Percentiles rank a stretch among this genome's conserved stretches.
Evolutionary conservation across 2,113 vertebrate species (phyloP).

Genomic region (Cavia aperea): DNA sequence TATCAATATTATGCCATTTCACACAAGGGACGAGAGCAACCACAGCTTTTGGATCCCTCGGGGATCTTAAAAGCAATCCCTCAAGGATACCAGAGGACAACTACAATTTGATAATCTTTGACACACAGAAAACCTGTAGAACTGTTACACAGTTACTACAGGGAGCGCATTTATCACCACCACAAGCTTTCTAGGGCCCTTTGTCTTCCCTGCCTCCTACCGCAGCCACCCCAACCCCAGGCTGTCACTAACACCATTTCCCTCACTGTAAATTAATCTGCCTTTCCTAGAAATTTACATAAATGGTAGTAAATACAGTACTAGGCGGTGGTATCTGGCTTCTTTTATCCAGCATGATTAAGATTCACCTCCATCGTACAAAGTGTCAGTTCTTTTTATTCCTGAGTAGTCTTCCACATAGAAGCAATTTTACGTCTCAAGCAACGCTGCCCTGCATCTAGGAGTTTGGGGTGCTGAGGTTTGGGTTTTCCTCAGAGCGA

Average conservation of each 20-base stretch:
- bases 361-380: not conserved
- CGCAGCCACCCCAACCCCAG: not conserved
- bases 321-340: not conserved
- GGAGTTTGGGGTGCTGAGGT: not conserved
- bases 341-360: not conserved
- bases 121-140: not conserved
- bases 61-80: not conserved
- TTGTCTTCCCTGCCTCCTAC: not conserved
- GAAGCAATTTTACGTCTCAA: constrained; percentile 11
- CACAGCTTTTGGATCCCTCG: not conserved
- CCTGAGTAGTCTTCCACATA: not conserved
- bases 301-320: not conserved
- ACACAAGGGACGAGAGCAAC: not conserved
- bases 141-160: not conserved
- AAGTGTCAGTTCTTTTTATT: not conserved
- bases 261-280: not conserved
- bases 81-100: not conserved
- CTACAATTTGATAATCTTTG: not conserved
- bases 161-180: not conserved
- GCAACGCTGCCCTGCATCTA: not conserved
- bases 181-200: not conserved
- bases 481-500: not conserved
- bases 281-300: constrained; percentile 1
- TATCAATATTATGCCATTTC: not conserved
- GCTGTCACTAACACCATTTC: not conserved